Percentiles rank a stretch among this genome's conserved stretches.
Conservation (phyloP, 2,113 vertebrate genomes). For the Gallinago undulata region DNA sequence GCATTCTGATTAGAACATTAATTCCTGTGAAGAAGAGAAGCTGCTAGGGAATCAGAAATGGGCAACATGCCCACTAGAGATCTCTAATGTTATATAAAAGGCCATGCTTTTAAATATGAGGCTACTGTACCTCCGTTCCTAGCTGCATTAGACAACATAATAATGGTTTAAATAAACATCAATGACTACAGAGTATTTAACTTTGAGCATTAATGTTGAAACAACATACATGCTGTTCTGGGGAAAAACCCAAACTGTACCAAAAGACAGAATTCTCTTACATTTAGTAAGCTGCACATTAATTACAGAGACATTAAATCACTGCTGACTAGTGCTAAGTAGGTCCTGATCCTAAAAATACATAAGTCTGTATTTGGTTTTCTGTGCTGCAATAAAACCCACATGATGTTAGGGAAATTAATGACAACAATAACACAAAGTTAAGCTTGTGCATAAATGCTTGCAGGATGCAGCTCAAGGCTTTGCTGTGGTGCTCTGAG, state of each 20-base stretch:
- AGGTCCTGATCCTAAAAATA: slow-evolving; percentile 25
- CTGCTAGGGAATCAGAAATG: background rate
- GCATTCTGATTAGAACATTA: background rate
- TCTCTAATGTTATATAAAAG: background rate
- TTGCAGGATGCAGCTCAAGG: background rate
- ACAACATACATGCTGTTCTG: background rate
- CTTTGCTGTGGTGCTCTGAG: background rate
- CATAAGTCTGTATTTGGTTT: background rate
- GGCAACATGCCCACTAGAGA: background rate
- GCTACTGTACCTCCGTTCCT: background rate
- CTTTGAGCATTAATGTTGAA: background rate
- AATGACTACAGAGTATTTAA: background rate
- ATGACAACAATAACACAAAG: background rate
- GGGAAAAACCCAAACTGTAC: background rate
- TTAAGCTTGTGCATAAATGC: background rate
- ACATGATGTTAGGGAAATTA: slow-evolving; percentile 7
- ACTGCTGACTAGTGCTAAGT: background rate
- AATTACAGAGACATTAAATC: background rate
- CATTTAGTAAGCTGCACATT: background rate
- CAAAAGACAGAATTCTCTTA: background rate
- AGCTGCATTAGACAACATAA: background rate
- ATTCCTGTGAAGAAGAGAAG: background rate
- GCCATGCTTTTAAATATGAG: background rate
- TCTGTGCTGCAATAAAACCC: slow-evolving; percentile 3
- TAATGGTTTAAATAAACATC: slow-evolving; percentile 21